Conservation (phyloP, 2,888 invertebrate species). For the Pollenia amentaria region DNA sequence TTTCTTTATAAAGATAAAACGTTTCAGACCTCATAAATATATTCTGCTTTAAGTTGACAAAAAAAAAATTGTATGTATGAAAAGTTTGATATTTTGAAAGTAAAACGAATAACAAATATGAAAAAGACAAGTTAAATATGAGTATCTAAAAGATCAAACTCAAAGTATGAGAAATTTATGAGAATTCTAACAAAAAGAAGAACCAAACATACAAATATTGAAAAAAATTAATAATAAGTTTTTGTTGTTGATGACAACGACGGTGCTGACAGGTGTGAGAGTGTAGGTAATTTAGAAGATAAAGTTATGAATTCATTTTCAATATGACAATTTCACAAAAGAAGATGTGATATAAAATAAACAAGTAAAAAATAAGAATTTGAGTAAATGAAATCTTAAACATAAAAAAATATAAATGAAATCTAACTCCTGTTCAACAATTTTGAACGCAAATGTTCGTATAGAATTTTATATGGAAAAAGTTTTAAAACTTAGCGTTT, state of each 20-base stretch:
- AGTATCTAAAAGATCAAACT: slow-evolving; percentile 26
- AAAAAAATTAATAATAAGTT: slow-evolving; percentile 48
- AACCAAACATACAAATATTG: slow-evolving; percentile 4
- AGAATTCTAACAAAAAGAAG: background rate
- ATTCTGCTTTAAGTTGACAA: slow-evolving; percentile 32
- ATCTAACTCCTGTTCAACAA: too few relatives aligned
- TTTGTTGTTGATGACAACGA: slow-evolving; percentile 3
- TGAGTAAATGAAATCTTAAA: background rate
- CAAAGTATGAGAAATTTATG: slow-evolving; percentile 15
- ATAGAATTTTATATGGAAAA: too few relatives aligned
- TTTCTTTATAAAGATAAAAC: slow-evolving; percentile 18
- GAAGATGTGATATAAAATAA: too few relatives aligned
- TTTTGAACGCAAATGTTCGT: too few relatives aligned
- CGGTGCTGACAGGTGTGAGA: background rate
- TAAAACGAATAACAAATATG: slow-evolving; percentile 6
- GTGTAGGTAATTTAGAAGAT: background rate
- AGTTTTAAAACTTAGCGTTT: background rate
- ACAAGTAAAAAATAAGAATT: too few relatives aligned
- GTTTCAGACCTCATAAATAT: slow-evolving; percentile 17
- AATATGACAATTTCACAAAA: background rate
- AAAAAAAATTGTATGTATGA: slow-evolving; percentile 15
- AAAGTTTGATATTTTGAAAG: slow-evolving; percentile 19
- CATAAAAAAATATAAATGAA: background rate
- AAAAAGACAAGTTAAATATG: slow-evolving; percentile 17
- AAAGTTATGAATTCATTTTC: slow-evolving; percentile 35